phyloP scores from a whole-genome alignment of 2,113 vertebrate genomes.

The Neopipo cinnamomea region DNA sequence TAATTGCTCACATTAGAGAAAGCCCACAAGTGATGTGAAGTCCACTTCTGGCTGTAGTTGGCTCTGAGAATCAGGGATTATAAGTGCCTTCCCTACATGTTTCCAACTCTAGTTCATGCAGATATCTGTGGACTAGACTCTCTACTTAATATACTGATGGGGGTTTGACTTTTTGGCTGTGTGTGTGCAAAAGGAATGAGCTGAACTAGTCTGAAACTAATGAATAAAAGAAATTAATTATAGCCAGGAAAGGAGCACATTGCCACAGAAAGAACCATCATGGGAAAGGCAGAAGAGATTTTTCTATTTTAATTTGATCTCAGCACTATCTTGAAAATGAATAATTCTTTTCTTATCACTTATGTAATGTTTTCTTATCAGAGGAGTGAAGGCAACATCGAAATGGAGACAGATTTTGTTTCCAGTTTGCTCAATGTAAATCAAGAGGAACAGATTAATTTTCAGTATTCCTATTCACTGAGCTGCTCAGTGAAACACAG shows the following conservation, averaged over 20 bases:
- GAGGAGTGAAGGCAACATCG: background rate
- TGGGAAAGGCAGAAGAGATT: background rate
- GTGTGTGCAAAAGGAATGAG: background rate
- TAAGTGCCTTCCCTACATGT: background rate
- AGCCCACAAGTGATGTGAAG: background rate
- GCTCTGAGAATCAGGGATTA: background rate
- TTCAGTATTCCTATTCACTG: background rate
- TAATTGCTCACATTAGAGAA: background rate
- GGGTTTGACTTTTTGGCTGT: background rate
- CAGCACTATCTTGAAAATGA: background rate
- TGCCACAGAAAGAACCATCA: background rate
- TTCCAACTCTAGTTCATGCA: background rate
- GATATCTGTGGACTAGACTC: background rate
- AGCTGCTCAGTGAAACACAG: background rate
- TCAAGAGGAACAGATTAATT: background rate
- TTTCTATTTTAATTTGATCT: background rate
- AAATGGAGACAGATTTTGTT: background rate
- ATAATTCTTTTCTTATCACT: background rate
- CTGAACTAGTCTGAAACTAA: background rate
- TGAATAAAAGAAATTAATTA: background rate
- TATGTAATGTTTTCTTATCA: background rate
- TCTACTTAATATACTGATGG: background rate
- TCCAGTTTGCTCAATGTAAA: background rate
- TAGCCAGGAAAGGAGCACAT: background rate
- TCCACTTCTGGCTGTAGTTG: background rate